phyloP scores from a whole-genome alignment of 2,113 vertebrate species.

The Condylura cristata region DNA sequence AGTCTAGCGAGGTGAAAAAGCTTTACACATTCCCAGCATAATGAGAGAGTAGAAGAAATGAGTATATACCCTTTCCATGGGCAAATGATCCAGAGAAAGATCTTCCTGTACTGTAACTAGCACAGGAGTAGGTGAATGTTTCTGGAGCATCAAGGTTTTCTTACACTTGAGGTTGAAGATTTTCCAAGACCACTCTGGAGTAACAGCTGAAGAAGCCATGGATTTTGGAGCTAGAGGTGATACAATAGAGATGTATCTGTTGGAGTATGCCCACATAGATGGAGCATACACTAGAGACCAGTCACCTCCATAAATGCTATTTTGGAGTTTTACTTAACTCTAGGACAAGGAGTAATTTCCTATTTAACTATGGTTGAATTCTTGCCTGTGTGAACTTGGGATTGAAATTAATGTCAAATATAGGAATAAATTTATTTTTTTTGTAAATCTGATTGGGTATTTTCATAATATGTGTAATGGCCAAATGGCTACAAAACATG shows the following conservation, averaged over 20 bases:
- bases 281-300: not conserved
- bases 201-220: not conserved
- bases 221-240: not conserved
- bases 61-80: not conserved
- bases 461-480: not conserved
- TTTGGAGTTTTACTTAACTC: not conserved
- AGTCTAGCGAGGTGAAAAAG: not conserved
- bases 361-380: not conserved
- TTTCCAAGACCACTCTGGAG: not conserved
- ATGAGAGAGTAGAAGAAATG: not conserved
- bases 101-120: not conserved
- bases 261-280: rapidly evolving
- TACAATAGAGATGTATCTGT: not conserved
- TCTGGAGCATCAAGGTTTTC: not conserved
- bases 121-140: not conserved
- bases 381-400: not conserved
- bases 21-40: not conserved
- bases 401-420: constrained; percentile 9
- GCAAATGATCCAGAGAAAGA: not conserved
- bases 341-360: not conserved
- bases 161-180: not conserved
- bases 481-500: not conserved
- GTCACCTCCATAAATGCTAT: not conserved
- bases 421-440: not conserved
- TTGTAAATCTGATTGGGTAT: not conserved